Base-by-base conservation (phyloP, 2,113 vertebrate species). In the Chlamydotis undulata region DNA sequence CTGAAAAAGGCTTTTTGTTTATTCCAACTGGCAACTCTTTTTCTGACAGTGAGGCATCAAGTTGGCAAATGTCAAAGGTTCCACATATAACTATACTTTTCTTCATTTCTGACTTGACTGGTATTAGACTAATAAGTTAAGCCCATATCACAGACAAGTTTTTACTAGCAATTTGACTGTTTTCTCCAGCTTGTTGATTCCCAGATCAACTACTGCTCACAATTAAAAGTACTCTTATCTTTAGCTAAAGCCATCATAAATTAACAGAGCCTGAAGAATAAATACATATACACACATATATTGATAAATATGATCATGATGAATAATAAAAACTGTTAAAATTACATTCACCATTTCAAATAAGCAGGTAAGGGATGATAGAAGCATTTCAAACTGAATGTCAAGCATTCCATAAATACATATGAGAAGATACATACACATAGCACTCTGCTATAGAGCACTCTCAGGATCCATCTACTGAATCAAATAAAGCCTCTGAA, bases 1-100 rank as follows among this genome's bases (percentile, higher is more conserved):
- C 43, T 83, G 56, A 91, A 93, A 91, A 97, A 83, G 75, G 56
- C 33, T 84, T 96, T 93, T 91, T 95, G 77, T 92, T 96, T 95
- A 91, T 97, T 97, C 81, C 76, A 86, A 39, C 35, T 90, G 65
- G 91, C 83, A 96, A 89, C 39, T 67, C 57, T 63, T 92, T 59
- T 57, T 84, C 67, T 90, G 75, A 94, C 59, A 93, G 73, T 0
- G 2, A 91, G 39, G 37, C 26, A 91, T 86, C 33, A 69, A 84
- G 78, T 74, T 91, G 71, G 73, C 26, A 96, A 95, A 86, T 63
- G 78, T 87, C 78, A 91, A 67, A 93, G 73, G 75, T 86, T 77
- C 45, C 81, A 39, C 43, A 56, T 37, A 63, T 31, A 88, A 67
- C 18, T 78, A 63, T 65, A 78, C 73, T 45, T 83, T 94, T 89